Conservation (phyloP, 2,113 vertebrate genomes). For the Abramis brama region DNA sequence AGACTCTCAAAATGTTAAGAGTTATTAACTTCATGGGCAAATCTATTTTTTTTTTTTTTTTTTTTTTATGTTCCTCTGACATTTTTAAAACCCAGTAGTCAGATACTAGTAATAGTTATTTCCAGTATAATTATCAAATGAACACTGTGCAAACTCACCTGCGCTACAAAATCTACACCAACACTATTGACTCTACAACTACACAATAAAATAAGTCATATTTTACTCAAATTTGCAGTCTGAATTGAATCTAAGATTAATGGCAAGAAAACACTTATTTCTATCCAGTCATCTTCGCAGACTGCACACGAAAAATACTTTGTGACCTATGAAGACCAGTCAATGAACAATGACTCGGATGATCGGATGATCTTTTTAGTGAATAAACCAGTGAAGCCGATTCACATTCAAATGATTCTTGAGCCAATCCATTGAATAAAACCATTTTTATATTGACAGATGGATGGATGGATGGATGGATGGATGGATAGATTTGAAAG, state of each 20-base stretch:
- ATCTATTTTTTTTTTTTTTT: not conserved
- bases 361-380: not conserved
- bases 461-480: not conserved
- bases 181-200: not conserved
- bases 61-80: not conserved
- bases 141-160: not conserved
- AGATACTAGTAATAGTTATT: not conserved
- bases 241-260: not conserved
- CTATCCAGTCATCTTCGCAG: not conserved
- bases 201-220: not conserved
- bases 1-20: not conserved
- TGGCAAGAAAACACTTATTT: not conserved
- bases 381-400: not conserved
- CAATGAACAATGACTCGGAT: not conserved
- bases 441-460: not conserved
- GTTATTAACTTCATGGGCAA: not conserved
- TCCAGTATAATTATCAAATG: too few relatives aligned
- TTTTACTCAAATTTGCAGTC: not conserved
- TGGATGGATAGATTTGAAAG: not conserved
- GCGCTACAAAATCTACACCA: not conserved
- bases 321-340: not conserved
- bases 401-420: not conserved
- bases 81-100: not conserved
- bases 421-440: not conserved
- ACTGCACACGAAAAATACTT: not conserved